Evolutionary conservation across 2,113 vertebrate species (phyloP), one percentile per base, ranked within the genome.

Genomic region (Nematolebias whitei): DNA sequence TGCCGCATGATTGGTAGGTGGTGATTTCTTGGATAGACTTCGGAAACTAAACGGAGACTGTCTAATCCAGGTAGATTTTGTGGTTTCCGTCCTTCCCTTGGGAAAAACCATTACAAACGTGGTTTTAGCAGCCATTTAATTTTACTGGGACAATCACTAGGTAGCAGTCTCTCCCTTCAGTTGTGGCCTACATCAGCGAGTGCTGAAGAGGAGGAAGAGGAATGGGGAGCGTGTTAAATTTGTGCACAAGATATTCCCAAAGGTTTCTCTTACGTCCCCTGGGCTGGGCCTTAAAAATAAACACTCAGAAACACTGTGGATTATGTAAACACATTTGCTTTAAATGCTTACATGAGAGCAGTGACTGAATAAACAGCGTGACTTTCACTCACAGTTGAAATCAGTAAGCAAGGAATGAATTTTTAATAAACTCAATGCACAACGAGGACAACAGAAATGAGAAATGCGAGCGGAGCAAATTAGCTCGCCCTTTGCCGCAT

Each of bases 131-230:
- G 50, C 26, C 40, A 56, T 66, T 70, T 71, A 2, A 66, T 65
- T 74, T 78, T 56, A 68, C 54, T 39, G 47, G 50, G 50, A 72
- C 71, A 86, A 86, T 87, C 84, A 87, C 76, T 71, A 58, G 78
- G 86, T 71, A 81, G 78, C 47, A 22, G 64, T 68, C 77, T 66
- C 23, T 10, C 47, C 32, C 78, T 58, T 65, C 39, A 56, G 60
- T 70, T 74, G 71, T 86, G 82, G 65, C 84, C 84, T 83, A 86
- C 60, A 84, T 92, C 68, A 80, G 60, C 78, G 70, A 18, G 48
- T 71, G 68, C 66, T 56, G 63, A 26, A 60, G 40, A 43, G 59
- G 55, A 40, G 49, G 45, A 20, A 43, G 12, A 2, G 48, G 20
- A 1, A 39, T n/a, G 54, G 43, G 53, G 66, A 51, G 24, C 10